Evolutionary conservation across 2,797 vertebrate genomes (phyloP), one percentile per base, ranked within the genome.

Genomic region (Varecia variegata): DNA sequence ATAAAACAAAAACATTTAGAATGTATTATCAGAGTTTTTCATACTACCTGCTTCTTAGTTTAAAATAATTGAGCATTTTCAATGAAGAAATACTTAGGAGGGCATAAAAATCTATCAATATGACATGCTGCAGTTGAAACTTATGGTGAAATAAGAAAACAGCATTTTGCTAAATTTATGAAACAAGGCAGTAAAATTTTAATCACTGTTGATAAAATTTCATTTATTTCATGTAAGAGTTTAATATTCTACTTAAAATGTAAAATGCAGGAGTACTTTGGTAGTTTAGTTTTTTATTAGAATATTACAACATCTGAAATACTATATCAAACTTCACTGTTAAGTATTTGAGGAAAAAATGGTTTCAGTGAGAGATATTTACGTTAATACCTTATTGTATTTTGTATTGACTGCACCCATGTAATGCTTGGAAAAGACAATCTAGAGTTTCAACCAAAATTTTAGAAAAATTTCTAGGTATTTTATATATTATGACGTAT

Each of bases 11-110:
- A 93, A 21, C 13, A 32, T 81, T 83, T 77, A 84, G 70, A 93
- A 38, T 82, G 5, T 94, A 86, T 35, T 43, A 56, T 67, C 43
- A 76, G 74, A 81, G 71, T 68, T 96, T 93, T 96, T 96, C 80
- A 93, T 23, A 90, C 23, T 45, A 50, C 32, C 21, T 88, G 25
- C 43, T 92, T 92, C 87, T 97, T 88, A 92, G 27, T 95, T 90
- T 89, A 96, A 96, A 95, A 86, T 93, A 92, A 84, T 68, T 50
- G 68, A 92, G 12, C 30, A 83, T 89, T 91, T 94, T 93, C 58
- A 94, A 74, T 23, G 60, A 50, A 60, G 15, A 88, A 83, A 62
- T 93, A 83, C 15, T 71, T 88, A 50, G 30, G 35, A 96, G 58
- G 45, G 17, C 52, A 71, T 93, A 82, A 88, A 79, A 58, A 68